phyloP scores from a whole-genome alignment of 2,797 vertebrate genomes.

The Coccyzus lansbergi region DNA sequence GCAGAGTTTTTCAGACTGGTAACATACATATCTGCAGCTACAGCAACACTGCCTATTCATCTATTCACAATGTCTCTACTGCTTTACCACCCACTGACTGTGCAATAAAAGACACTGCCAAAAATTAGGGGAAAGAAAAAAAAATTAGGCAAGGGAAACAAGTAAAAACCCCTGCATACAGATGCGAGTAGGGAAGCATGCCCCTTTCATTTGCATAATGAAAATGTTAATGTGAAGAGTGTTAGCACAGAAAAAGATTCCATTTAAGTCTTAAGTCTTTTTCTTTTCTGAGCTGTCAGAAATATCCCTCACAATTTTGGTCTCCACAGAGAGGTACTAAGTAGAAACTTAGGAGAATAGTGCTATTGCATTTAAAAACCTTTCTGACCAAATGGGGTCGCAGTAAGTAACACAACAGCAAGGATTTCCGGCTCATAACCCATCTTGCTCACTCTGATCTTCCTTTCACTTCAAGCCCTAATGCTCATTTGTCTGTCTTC shows the following conservation, averaged over 20 bases:
- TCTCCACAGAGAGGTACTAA: background rate
- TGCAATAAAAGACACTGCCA: background rate
- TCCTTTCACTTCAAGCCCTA: background rate
- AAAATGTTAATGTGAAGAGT: background rate
- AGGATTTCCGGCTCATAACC: background rate
- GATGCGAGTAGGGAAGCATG: background rate
- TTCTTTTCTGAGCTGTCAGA: background rate
- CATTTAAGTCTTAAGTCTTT: background rate
- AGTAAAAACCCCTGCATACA: background rate
- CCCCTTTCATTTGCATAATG: background rate
- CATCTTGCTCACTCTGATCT: background rate
- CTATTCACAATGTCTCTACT: background rate
- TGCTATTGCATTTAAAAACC: background rate
- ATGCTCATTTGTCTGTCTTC: background rate
- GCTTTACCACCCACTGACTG: background rate
- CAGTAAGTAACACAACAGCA: background rate
- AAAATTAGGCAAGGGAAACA: background rate
- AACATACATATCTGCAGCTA: background rate
- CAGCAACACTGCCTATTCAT: background rate
- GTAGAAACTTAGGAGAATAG: background rate
- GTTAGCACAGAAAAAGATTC: background rate
- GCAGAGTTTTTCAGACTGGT: background rate
- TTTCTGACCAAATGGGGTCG: background rate
- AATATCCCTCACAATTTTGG: background rate
- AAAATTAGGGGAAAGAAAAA: accelerated